A percentile compares a stretch with the other conserved stretches of the same genome.
phyloP scores from a whole-genome alignment of 2,888 invertebrate species.

The Schrankia costaestrigalis region DNA sequence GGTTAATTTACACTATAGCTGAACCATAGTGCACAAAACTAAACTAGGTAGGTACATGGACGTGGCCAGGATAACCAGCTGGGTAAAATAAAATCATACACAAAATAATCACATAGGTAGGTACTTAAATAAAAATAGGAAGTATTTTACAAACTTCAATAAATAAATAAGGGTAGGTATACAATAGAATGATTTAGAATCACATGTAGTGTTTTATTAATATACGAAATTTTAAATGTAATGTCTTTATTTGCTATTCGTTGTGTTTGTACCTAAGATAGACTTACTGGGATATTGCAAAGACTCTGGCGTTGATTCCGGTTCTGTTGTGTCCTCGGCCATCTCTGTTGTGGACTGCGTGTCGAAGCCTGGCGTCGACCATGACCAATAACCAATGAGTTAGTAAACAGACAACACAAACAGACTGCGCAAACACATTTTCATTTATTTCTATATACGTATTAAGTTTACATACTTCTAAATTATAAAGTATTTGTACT shows the following conservation, averaged over 20 bases:
- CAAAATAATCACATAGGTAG: slow-evolving; percentile 5
- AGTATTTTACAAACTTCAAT: too few species aligned
- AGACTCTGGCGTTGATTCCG: slow-evolving; percentile 39
- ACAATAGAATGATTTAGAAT: too few species aligned
- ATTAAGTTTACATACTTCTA: too few species aligned
- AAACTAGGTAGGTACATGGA: slow-evolving; percentile 26
- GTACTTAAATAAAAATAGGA: neutral
- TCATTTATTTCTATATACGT: neutral
- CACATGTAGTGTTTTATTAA: too few species aligned
- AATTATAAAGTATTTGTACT: too few species aligned
- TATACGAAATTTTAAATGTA: neutral
- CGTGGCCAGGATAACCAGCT: slow-evolving; percentile 29
- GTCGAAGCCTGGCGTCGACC: slow-evolving; percentile 48
- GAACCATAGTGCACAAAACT: too few species aligned
- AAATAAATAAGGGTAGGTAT: too few species aligned
- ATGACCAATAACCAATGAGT: slow-evolving; percentile 49
- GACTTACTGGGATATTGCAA: slow-evolving; percentile 52
- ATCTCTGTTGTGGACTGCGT: slow-evolving; percentile 46
- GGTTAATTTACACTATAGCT: too few species aligned
- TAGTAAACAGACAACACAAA: slow-evolving; percentile 55
- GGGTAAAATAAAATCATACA: slow-evolving; percentile 8
- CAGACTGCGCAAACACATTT: slow-evolving; percentile 23
- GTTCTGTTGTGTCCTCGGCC: slow-evolving; percentile 36
- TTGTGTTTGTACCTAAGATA: slow-evolving; percentile 11
- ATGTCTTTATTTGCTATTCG: neutral